Conservation (phyloP, 2,888 invertebrate species). For the Dicyrtomina minuta region DNA sequence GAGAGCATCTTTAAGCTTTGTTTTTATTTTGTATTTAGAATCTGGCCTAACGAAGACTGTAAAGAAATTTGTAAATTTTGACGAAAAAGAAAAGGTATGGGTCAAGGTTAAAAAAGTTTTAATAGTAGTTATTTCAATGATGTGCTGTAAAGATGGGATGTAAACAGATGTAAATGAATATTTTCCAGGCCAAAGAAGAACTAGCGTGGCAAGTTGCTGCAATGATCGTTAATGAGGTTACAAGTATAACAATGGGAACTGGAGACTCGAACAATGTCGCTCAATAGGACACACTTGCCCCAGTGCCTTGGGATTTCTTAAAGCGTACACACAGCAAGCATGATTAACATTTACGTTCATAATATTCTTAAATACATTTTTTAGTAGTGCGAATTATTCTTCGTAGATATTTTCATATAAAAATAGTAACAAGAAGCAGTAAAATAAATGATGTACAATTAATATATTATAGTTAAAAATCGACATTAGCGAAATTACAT, state of each 20-base stretch:
- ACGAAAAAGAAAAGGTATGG: conserved; percentile 70
- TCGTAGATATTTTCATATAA: too few species aligned
- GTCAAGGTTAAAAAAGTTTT: too few species aligned
- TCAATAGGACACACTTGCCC: conserved; percentile 1
- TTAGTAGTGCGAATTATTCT: too few species aligned
- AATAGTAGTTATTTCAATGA: too few species aligned
- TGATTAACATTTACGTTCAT: background rate
- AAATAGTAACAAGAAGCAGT: too few species aligned
- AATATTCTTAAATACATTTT: background rate
- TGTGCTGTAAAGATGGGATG: background rate
- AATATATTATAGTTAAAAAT: too few species aligned
- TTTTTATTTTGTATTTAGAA: conserved; percentile 54
- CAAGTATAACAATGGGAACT: conserved; percentile 72
- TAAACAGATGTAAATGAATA: too few species aligned
- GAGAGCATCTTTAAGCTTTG: background rate
- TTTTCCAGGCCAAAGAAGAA: conserved; percentile 83
- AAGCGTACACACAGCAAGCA: too few species aligned
- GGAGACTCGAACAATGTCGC: conserved; percentile 42
- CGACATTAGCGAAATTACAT: too few species aligned
- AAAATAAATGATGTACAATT: too few species aligned
- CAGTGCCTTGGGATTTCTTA: too few species aligned
- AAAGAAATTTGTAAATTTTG: conserved; percentile 76
- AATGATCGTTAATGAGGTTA: conserved; percentile 95
- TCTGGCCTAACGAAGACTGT: conserved; percentile 66
- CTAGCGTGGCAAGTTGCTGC: conserved; percentile 96